Evolutionary conservation across 2,888 invertebrate genomes (phyloP), one percentile per base, ranked within the genome.

Genomic region (Hybos culiciformis): DNA sequence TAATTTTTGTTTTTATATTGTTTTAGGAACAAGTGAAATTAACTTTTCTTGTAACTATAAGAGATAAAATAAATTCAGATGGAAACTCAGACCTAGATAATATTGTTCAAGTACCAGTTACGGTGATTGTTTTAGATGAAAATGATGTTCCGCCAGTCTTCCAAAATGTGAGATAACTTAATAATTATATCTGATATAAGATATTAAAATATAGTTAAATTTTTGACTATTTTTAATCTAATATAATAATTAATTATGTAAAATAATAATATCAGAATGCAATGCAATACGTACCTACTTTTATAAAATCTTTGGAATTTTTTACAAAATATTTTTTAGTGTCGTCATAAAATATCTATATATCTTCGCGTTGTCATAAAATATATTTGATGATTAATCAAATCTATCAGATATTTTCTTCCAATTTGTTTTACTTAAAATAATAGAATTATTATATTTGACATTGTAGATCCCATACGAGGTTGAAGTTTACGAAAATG

Each of bases 101-200:
- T 63, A 67, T 84, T 46, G 80, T 84, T 12, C 74, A 78, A 52
- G 78, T 80, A 8, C 80, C 83, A 4, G 80, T 87, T 36, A 82
- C 80, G 23, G 82, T 90, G 46, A 87, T 90, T 47, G 78, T 92
- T 14, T 67, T 84, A 9, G 91, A 92, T 57, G 86, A 85, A 56
- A 91, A 92, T 60, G 91, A 92, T 59, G 90, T 88, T 63, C 74
- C 84, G 24, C 90, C 91, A 7, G 72, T 71, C 44, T 86, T 86
- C 66, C 72, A 74, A 65, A 77, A 81, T 65, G 84, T 83, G 69
- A n/a, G n/a, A n/a, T n/a, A n/a, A n/a, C n/a, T n/a, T n/a, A 72
- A 72, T 38, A 12, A 3, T 3, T 18, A 21, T 11, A 32, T 32
- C 3, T 31, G 5, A 31, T 12, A n/a, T 12, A n/a, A 7, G n/a